Base-by-base conservation (phyloP, 1,140 invertebrate genomes). In the Lordiphosa stackelbergi region DNA sequence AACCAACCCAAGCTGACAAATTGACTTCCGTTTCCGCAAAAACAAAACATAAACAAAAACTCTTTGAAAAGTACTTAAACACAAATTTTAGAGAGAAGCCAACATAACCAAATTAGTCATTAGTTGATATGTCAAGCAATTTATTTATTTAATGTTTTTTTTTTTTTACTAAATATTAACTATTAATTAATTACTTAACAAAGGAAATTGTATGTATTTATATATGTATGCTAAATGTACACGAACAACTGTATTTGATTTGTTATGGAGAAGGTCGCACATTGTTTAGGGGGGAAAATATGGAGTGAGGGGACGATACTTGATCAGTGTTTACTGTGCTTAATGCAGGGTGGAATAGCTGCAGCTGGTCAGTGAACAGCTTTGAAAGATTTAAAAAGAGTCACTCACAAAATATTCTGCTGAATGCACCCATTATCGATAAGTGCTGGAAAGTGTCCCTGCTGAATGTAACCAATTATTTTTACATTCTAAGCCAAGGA, bases 61-160 rank as follows among this genome's bases (percentile, higher is more conserved):
- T 49, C 45, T 45, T 58, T 43, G 41, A 51, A 51, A 63, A 62
- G 57, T 62, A 58, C 53, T 66, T 66, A 63, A 56, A 41, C 37
- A 54, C 28, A 43, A 47, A 48, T 38, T 57, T 34, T 59, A 57
- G 41, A 62, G 59, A 64, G 59, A 81, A 42, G 73, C 73, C 58
- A 83, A 77, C 73, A 83, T 83, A 83, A 83, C 77, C 77, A 83
- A 83, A 83, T 83, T 83, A 83, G 78, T 84, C 78, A 83, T 83
- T 77, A 83, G 78, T 84, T 72, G 52, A 77, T 83, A 81, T 77
- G 69, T 54, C 43, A 66, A 66, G 66, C 61, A 56, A 69, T 62
- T 73, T 78, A 68, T 79, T 63, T 79, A 69, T 62, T 62, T 61
- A 55, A 61, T 70, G 48, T 22, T 56, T 36, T 64, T 45, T 55